Evolutionary conservation across 2,113 vertebrate genomes (phyloP).

Genomic region (Hystrix cristata): DNA sequence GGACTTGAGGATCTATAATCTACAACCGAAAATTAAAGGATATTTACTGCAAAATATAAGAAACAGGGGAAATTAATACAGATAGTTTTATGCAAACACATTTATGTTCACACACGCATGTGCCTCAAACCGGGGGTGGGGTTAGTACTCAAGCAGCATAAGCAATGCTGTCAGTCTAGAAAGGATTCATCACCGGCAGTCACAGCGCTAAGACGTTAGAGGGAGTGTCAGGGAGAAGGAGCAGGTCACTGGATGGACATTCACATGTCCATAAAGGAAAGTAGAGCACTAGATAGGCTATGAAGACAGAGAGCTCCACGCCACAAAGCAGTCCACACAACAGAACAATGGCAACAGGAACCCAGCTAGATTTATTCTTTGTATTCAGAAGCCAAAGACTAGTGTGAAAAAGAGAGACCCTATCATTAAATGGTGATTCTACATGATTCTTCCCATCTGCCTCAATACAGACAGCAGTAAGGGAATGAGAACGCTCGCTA

Average conservation of each 20-base stretch:
- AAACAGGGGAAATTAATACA: background rate
- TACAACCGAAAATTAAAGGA: slow-evolving; percentile 19
- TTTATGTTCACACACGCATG: background rate
- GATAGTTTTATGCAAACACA: background rate
- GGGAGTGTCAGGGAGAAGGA: background rate
- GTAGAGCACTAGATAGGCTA: background rate
- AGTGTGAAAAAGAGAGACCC: background rate
- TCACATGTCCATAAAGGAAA: background rate
- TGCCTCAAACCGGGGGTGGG: background rate
- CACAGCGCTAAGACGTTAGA: background rate
- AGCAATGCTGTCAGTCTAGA: background rate
- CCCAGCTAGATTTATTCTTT: background rate
- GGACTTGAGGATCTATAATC: background rate
- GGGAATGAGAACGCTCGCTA: background rate
- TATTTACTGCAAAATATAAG: background rate
- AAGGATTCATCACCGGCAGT: slow-evolving; percentile 11
- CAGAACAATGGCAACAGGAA: background rate
- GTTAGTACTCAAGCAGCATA: background rate
- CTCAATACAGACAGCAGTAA: background rate
- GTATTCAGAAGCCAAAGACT: background rate
- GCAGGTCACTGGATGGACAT: background rate
- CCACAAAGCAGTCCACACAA: background rate
- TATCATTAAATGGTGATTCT: background rate
- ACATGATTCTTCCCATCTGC: background rate
- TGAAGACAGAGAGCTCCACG: background rate